These are phyloP conservation scores for Fulica atra DNA, from an alignment of 2,113 vertebrate species.

Conservation along the genomic window DNA sequence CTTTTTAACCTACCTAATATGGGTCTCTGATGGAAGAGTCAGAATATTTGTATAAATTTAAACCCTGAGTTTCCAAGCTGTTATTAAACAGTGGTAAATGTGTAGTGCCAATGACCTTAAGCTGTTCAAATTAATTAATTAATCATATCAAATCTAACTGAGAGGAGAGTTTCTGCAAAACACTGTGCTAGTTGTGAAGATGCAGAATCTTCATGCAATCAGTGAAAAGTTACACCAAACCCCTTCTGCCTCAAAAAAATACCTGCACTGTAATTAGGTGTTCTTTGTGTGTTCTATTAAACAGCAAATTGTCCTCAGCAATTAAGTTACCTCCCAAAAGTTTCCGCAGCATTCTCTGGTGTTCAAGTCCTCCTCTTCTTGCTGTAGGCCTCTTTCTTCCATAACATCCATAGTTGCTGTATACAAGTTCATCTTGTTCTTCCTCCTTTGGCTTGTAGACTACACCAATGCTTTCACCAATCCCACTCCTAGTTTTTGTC, in stretches of 20 bases:
- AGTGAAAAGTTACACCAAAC: background rate
- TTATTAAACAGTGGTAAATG: background rate
- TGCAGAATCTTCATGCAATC: background rate
- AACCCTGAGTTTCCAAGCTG: background rate
- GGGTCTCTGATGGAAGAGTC: background rate
- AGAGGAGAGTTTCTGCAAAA: background rate
- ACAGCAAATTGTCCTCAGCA: background rate
- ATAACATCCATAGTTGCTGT: constrained; percentile 26
- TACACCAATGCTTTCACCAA: background rate
- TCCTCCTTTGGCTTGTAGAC: constrained; percentile 39
- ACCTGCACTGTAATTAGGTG: background rate
- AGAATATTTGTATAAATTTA: background rate
- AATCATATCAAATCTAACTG: background rate
- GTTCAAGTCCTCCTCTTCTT: constrained; percentile 39
- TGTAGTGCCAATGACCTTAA: background rate
- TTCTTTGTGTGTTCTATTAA: background rate
- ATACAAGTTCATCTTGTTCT: constrained; percentile 15
- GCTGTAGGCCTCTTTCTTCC: constrained; percentile 29
- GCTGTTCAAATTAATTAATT: background rate
- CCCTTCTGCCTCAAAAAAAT: background rate
- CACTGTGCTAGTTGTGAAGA: background rate
- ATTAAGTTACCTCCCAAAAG: constrained; percentile 60
- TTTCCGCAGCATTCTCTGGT: constrained; percentile 20
- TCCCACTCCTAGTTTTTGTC: background rate
- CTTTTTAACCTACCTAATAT: background rate